Evolutionary conservation across 2,113 vertebrate species (phyloP), one percentile per base, ranked within the genome.

Genomic region (Catagonus wagneri): DNA sequence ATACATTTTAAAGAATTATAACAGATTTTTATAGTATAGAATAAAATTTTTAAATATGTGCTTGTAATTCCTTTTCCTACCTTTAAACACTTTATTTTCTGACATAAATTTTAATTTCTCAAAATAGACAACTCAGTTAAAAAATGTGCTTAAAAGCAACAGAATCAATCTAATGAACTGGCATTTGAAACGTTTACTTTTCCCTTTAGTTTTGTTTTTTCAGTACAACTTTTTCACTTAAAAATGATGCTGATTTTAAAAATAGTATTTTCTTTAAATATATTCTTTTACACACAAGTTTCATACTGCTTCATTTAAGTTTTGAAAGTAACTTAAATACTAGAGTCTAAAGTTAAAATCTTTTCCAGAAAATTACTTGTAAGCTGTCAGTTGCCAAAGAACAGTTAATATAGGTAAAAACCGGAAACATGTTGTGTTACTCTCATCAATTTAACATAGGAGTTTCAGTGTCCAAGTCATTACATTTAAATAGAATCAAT

Each of bases 371-470:
- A 87, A 86, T 86, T 85, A 80, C 91, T 68, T 93, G 50, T 76
- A 83, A 91, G 25, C 22, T 92, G 16, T 60, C 52, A 83, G 25
- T 60, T 50, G 63, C 17, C 58, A 65, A 88, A 84, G 74, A 83
- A 8, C 0, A 1, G 79, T 71, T 95, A 91, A 89, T 22, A 63
- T 10, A 56, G 39, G 27, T 86, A 89, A 78, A 95, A 97, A 39
- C 3, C 36, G 29, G 65, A 96, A 97, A 96, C n/a, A 78, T 85
- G 60, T 13, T 76, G 9, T 16, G 83, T 20, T 81, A 90, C 39
- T 94, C 34, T 97, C 22, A 50, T 94, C 94, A 91, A 87, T 83
- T 87, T 80, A 94, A 94, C 2, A 2, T 36, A 89, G 95, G 50
- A n/a, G 58, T 39, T 88, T 88, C 9, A 94, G 27, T 11, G 6